These are phyloP conservation scores for Chorisops tibialis DNA, from an alignment of 2,888 invertebrate species.

Conservation along the genomic window DNA sequence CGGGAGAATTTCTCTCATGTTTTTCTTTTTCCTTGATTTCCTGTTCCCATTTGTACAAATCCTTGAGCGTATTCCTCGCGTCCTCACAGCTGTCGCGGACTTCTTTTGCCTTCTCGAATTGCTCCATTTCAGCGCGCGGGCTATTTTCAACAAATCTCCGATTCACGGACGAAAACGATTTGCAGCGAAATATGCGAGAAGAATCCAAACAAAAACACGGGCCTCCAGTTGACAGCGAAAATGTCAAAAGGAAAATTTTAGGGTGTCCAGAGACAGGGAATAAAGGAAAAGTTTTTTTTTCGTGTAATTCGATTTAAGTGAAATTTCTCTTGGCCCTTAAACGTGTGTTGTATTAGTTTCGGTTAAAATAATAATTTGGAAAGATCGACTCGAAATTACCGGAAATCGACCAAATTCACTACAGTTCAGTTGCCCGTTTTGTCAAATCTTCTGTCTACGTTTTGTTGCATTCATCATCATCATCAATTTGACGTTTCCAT, in stretches of 20 bases:
- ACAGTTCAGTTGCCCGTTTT: neutral
- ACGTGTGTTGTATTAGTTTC: too few species aligned
- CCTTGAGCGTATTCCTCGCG: constrained; percentile 41
- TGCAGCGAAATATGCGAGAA: neutral
- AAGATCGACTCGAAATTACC: neutral
- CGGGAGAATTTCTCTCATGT: constrained; percentile 33
- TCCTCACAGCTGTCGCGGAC: constrained; percentile 45
- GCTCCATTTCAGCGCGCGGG: neutral
- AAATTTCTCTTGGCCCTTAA: too few species aligned
- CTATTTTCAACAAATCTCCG: neutral
- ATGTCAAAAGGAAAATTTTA: too few species aligned
- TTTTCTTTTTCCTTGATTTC: constrained; percentile 48
- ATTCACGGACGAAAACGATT: neutral
- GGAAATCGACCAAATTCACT: neutral
- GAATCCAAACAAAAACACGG: neutral
- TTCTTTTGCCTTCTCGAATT: constrained; percentile 46
- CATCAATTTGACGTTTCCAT: constrained; percentile 4
- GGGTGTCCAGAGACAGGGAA: too few species aligned
- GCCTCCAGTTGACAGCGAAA: too few species aligned
- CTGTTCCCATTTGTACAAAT: constrained; percentile 48
- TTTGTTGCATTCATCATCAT: neutral
- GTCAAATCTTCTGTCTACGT: neutral
- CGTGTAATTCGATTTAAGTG: too few species aligned
- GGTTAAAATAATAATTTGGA: neutral
- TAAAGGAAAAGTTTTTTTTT: too few species aligned